Percentiles rank a stretch among this genome's conserved stretches.
Evolutionary conservation across 53 echinoderm and acorn worm species (phyloP).

Genomic region (Henricia sp.): DNA sequence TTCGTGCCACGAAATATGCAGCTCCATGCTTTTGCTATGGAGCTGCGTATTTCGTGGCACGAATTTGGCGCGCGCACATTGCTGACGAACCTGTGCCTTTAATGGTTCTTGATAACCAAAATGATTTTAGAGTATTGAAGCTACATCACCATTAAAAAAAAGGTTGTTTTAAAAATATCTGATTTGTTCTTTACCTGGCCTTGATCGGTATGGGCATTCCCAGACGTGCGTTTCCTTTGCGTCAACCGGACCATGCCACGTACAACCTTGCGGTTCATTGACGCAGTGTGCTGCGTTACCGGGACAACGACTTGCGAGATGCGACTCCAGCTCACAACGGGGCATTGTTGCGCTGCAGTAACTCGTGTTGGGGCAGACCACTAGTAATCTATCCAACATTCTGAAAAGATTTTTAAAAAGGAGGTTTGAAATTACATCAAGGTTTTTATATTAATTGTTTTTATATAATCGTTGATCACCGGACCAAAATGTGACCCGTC

Average conservation of each 20-base stretch:
- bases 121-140: neutral
- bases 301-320: slow-evolving; percentile 84
- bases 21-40: too few species aligned
- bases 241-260: slow-evolving; percentile 76
- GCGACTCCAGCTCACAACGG: slow-evolving; percentile 88
- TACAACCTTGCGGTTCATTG: slow-evolving; percentile 74
- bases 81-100: too few species aligned
- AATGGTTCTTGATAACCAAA: too few species aligned
- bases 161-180: neutral
- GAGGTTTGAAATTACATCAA: too few species aligned
- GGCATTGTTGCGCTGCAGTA: slow-evolving; percentile 91
- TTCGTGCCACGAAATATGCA: too few species aligned
- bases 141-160: neutral
- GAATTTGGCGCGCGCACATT: too few species aligned
- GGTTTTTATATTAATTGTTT: too few species aligned
- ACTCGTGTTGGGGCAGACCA: slow-evolving; percentile 94
- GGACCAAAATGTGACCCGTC: too few species aligned
- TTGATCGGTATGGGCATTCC: slow-evolving; percentile 76
- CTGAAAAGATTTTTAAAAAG: too few species aligned
- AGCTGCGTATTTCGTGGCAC: too few species aligned
- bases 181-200: slow-evolving; percentile 58
- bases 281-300: slow-evolving; percentile 79
- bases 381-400: slow-evolving; percentile 91
- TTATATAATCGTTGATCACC: too few species aligned
- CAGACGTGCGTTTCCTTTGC: slow-evolving; percentile 71